Percentiles rank a stretch among this genome's conserved stretches.
phyloP scores from a whole-genome alignment of 2,888 invertebrate species.

The Caenorhabditis sp. region DNA sequence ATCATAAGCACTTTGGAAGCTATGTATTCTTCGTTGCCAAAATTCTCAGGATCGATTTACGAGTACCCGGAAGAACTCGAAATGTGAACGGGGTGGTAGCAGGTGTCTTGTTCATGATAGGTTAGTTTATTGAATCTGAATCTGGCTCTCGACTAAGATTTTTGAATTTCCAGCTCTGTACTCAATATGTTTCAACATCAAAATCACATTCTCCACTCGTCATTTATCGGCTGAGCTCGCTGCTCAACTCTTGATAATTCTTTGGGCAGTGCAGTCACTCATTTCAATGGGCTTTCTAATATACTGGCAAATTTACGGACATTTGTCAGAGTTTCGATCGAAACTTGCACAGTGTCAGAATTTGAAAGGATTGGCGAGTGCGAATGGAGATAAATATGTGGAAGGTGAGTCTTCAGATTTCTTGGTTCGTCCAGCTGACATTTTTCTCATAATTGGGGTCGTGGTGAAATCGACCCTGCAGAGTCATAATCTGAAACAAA shows the following conservation, averaged over 20 bases:
- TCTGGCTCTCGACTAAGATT: too few species aligned
- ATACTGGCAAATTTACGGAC: slow-evolving; percentile 71
- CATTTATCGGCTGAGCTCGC: slow-evolving; percentile 67
- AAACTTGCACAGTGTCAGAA: slow-evolving; percentile 58
- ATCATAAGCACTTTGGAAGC: slow-evolving; percentile 35
- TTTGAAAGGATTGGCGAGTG: slow-evolving; percentile 44
- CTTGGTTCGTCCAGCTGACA: too few species aligned
- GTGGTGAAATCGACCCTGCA: too few species aligned
- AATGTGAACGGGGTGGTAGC: slow-evolving; percentile 39
- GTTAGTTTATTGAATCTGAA: slow-evolving; percentile 1
- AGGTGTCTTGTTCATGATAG: slow-evolving; percentile 28
- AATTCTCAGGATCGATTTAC: slow-evolving; percentile 39
- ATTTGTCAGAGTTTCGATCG: slow-evolving; percentile 60
- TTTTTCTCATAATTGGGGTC: too few species aligned
- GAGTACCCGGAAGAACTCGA: slow-evolving; percentile 5
- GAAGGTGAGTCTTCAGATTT: too few species aligned
- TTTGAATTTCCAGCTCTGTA: slow-evolving; percentile 55
- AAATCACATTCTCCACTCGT: slow-evolving; percentile 61
- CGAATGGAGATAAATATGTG: slow-evolving; percentile 37
- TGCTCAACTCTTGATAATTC: slow-evolving; percentile 63
- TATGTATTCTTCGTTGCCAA: slow-evolving; percentile 42
- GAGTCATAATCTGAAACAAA: too few species aligned
- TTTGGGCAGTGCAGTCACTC: slow-evolving; percentile 70
- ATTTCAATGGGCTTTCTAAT: slow-evolving; percentile 68
- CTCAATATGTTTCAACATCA: slow-evolving; percentile 64